Base-by-base conservation (phyloP, 2,888 invertebrate genomes). In the Cantharis rufa region DNA sequence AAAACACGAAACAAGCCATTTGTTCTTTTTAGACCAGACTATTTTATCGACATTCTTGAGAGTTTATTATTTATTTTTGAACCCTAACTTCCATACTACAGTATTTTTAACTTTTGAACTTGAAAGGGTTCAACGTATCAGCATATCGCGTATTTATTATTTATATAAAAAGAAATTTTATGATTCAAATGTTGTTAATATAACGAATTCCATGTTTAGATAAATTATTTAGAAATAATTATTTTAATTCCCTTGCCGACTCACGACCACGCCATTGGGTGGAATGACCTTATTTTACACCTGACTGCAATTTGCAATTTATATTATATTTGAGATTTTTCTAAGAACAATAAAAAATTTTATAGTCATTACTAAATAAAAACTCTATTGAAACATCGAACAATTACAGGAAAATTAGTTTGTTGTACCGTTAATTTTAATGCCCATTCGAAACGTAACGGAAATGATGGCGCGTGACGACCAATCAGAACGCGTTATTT, bases 401-500 rank as follows among this genome's bases (percentile, higher is more conserved):
- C 13, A 66, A 66, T 66, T 66, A 21, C 13, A 66, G 15, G 18
- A 21, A 24, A 66, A 21, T 21, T 66, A 13, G 24, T 21, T 66
- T 66, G 21, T 10, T n/a, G 24, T 66, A 66, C 21, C 64, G 64
- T 66, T 21, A 18, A 18, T 66, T 24, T 66, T 21, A 24, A 21
- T 21, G 18, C 10, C 5, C 13, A 63, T 73, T 69, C 69, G 62
- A 74, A 69, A 18, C 16, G 15, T 72, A 72, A 72, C 76, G 76
- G 76, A 62, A 61, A 62, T 69, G 15, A 15, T 15, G 27, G n/a
- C 16, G 18, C 7, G 4, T 10, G 13, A 28, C 69, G 61, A 86
- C 91, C 91, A 92, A 92, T 91, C 87, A 86, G 78, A 84, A 77
- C 18, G 72, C 80, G 79, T 84, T 72, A 84, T 84, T 83, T 81